Percentiles rank a stretch among this genome's conserved stretches.
Evolutionary conservation across 2,888 invertebrate species (phyloP).

Genomic region (Acronicta alni): DNA sequence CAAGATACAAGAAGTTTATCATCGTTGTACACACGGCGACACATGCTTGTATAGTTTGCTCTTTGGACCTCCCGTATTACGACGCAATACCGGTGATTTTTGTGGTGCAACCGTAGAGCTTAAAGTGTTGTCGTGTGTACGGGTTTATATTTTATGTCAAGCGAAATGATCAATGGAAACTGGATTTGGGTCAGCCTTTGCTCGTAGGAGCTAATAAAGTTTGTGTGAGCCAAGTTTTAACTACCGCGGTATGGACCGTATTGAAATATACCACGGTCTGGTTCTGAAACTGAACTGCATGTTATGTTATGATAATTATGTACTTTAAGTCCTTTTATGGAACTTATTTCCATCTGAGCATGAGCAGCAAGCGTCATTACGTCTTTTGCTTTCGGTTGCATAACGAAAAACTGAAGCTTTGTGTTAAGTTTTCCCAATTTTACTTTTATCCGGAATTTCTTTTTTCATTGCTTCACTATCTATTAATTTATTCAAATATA

Average conservation of each 20-base stretch:
- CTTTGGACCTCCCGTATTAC: no score
- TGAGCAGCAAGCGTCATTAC: not conserved
- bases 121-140: no score
- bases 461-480: not conserved
- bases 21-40: no score
- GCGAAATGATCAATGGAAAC: conserved; percentile 31
- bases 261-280: conserved; percentile 2
- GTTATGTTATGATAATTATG: not conserved
- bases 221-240: conserved; percentile 31
- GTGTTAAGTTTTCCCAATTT: not conserved
- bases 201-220: conserved; percentile 35
- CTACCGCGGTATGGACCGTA: conserved; percentile 18
- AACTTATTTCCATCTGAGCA: not conserved
- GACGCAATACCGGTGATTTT: no score
- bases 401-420: not conserved
- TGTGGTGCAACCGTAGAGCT: no score
- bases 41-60: no score
- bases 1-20: conserved; percentile 33
- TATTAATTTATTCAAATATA: not conserved
- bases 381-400: no score
- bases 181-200: conserved; percentile 37
- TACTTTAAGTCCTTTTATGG: not conserved
- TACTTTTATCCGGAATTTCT: not conserved
- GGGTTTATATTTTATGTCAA: conserved; percentile 26
- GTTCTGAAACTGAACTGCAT: not conserved